Conservation (phyloP, 2,113 vertebrate genomes). For the Macaca fascicularis region T2T-MFA8v1.1 NC_088389.1:20233001-20233500, state of each 20-base stretch:
- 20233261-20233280: not conserved
- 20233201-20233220: not conserved
- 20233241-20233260: slow-evolving; percentile 31
- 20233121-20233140: not conserved
- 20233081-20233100: no score
- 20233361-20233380: not conserved
- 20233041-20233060: no score
- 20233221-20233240: not conserved
- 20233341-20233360: not conserved
- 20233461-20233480: not conserved
- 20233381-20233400: not conserved
- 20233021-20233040: no score
- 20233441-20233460: not conserved
- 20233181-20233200: not conserved
- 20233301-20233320: not conserved
- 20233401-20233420: not conserved
- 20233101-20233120: no score
- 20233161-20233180: not conserved
- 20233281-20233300: slow-evolving; percentile 8
- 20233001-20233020: no score
- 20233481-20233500: not conserved
- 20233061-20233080: no score
- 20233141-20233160: not conserved
- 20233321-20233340: not conserved
- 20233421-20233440: not conserved